These are phyloP conservation scores for Drosophila cognata DNA, from an alignment of 2,888 invertebrate genomes.

Conservation along the genomic window DNA sequence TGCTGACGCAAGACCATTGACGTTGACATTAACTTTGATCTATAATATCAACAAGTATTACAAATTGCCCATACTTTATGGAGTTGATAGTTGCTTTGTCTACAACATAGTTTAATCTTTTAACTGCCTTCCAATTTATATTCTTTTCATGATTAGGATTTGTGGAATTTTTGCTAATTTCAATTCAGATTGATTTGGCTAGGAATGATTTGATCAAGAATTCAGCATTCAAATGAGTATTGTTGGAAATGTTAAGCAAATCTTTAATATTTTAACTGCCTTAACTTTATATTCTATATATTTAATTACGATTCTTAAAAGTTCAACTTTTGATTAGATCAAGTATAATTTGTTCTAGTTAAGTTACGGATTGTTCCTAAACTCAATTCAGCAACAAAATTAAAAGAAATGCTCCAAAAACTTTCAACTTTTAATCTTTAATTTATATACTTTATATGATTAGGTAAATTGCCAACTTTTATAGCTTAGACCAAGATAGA, in stretches of 20 bases:
- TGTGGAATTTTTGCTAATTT: background rate
- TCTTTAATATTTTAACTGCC: background rate
- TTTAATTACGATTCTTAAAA: background rate
- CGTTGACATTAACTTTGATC: slow-evolving; percentile 35
- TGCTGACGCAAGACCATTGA: slow-evolving; percentile 42
- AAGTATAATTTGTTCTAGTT: background rate
- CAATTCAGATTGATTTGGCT: background rate
- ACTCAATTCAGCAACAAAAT: too few species aligned
- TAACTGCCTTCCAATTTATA: background rate
- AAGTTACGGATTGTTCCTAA: too few species aligned
- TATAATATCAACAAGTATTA: background rate
- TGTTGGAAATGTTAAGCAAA: background rate
- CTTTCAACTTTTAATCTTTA: background rate
- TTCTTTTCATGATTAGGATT: background rate
- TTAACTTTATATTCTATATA: background rate
- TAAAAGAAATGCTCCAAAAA: background rate
- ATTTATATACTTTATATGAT: background rate
- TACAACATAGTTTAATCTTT: background rate
- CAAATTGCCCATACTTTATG: background rate
- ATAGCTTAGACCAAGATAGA: background rate
- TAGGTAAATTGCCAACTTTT: background rate
- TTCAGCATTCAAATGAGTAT: background rate
- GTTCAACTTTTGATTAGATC: background rate
- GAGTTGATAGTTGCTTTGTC: background rate
- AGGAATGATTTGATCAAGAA: background rate